Base-by-base conservation (phyloP, 2,888 invertebrate genomes). In the Mythimna vitellina region DNA sequence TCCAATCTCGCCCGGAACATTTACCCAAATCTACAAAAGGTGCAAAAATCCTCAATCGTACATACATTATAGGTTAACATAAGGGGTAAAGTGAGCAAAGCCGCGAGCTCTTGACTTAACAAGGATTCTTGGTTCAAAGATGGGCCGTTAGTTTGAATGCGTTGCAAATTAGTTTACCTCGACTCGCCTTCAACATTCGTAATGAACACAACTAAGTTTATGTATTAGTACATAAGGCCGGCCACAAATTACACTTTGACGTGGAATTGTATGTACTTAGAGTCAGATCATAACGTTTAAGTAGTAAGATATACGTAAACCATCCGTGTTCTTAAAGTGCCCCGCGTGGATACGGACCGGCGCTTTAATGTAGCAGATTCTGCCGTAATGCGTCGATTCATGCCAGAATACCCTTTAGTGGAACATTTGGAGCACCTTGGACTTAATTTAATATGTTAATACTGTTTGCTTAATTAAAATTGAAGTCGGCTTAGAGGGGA, bases 111-210 rank as follows among this genome's bases (percentile, higher is more conserved):
- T 84, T 76, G 75, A 84, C 76, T 86, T 88, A 87, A 89, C 87
- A 89, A 89, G 87, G 82, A 87, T 86, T 87, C 89, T 87, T 85
- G 81, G 83, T 89, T 78, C 86, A 86, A 89, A 89, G 86, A 89
- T 87, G 82, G 84, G 85, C 85, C 85, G 81, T 89, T 90, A 89
- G 87, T 89, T 91, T 91, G 90, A 92, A 91, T 90, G 85, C 82
- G 88, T 89, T 92, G 91, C 91, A 93, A 93, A 92, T 93, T 92
- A 91, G 92, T 91, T 91, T 88, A 91, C 90, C 89, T 89, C 86
- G 56, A 70, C 80, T 64, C 78, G 82, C 73, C 82, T 84, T 81
- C 84, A 83, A 76, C 83, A 76, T 81, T 76, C 70, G 69, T 78
- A 79, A 79, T 74, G 78, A 84, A 83, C 82, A 80, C 68, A 73